These are phyloP conservation scores for Phrynocephalus guinanensis DNA, from an alignment of 2,797 vertebrate species.

Conservation along the genomic window DNA sequence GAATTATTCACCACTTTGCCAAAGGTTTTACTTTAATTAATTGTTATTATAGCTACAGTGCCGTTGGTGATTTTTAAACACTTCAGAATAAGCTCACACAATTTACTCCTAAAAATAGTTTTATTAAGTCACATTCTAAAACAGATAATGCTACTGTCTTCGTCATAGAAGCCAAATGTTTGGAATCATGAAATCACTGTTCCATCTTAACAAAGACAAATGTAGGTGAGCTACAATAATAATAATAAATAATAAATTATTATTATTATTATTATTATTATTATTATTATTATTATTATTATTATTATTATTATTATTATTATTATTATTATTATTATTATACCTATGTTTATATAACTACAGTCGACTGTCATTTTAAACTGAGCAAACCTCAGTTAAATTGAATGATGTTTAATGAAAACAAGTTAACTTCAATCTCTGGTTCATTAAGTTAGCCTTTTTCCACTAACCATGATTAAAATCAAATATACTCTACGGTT, in stretches of 20 bases:
- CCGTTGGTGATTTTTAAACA: neutral
- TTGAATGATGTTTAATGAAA: neutral
- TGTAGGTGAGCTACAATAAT: neutral
- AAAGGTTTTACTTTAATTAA: neutral
- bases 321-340: too few relatives aligned
- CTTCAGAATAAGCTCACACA: neutral
- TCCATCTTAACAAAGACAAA: neutral
- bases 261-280: too few relatives aligned
- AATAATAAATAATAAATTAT: too few relatives aligned
- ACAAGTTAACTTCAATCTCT: neutral
- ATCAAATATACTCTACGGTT: neutral
- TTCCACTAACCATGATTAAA: neutral
- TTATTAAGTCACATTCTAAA: neutral
- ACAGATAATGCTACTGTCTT: neutral
- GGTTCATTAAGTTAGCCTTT: neutral
- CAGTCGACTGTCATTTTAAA: neutral
- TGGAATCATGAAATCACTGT: neutral
- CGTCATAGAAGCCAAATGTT: neutral
- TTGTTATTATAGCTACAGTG: neutral
- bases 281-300: too few relatives aligned
- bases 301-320: too few relatives aligned
- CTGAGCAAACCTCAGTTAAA: neutral
- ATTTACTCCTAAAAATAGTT: neutral
- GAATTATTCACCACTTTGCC: neutral
- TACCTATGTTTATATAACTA: neutral